These are phyloP conservation scores for Drosophila borborema DNA, from an alignment of 2,888 invertebrate species.

Conservation along the genomic window DNA sequence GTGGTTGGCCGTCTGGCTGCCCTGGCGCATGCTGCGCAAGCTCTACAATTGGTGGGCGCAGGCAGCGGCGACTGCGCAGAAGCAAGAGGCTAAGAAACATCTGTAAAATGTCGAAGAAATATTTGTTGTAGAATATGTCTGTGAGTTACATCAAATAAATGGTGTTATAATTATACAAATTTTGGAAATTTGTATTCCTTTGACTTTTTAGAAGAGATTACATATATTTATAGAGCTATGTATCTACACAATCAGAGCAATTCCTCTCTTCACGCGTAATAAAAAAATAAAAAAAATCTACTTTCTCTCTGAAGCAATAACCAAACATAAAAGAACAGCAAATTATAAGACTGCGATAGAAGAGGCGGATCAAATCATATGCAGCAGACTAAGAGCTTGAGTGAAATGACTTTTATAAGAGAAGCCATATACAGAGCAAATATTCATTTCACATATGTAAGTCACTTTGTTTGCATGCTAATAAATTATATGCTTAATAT, in stretches of 20 bases:
- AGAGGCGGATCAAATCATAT: neutral
- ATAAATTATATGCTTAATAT: neutral
- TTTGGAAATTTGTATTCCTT: too few relatives aligned
- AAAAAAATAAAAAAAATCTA: too few relatives aligned
- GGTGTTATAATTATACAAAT: constrained; percentile 54
- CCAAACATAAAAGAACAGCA: neutral
- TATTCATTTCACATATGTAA: neutral
- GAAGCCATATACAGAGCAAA: neutral
- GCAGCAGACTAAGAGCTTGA: neutral
- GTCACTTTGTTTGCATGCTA: neutral
- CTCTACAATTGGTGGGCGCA: constrained; percentile 54
- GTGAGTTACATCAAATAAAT: constrained; percentile 26
- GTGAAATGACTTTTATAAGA: neutral
- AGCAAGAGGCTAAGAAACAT: constrained; percentile 50
- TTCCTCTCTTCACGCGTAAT: neutral
- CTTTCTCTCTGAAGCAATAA: too few relatives aligned
- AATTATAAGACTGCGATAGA: neutral
- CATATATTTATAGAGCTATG: too few relatives aligned
- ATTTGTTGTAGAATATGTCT: neutral
- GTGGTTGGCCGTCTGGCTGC: constrained; percentile 66
- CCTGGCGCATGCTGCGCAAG: constrained; percentile 64
- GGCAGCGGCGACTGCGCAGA: constrained; percentile 18
- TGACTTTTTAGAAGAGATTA: too few relatives aligned
- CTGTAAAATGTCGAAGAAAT: constrained; percentile 29
- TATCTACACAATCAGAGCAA: too few relatives aligned